phyloP scores from a whole-genome alignment of 2,113 vertebrate species.

The Rissa tridactyla region DNA sequence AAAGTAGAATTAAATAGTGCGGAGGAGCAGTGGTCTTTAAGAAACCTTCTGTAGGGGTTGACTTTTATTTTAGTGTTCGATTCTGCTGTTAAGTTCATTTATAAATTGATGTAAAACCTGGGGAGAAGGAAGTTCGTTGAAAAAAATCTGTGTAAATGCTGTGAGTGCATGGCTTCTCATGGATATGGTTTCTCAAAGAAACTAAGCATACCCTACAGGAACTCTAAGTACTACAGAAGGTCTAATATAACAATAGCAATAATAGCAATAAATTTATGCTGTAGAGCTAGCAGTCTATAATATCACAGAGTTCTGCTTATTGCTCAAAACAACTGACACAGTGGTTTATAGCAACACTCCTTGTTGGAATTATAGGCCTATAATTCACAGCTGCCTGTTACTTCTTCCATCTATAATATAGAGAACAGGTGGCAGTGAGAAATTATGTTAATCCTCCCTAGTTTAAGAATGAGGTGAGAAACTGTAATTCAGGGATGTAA shows the following conservation, averaged over 20 bases:
- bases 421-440: slow-evolving; percentile 39
- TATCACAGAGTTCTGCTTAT: neutral
- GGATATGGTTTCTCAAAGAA: neutral
- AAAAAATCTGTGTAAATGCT: neutral
- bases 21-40: neutral
- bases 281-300: neutral
- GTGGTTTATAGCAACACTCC: slow-evolving; percentile 10
- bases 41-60: neutral
- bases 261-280: neutral
- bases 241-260: neutral
- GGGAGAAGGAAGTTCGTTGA: neutral
- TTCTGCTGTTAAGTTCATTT: neutral
- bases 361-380: slow-evolving; percentile 28
- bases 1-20: neutral
- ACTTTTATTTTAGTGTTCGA: neutral
- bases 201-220: neutral
- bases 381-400: slow-evolving; percentile 53
- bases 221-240: neutral
- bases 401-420: slow-evolving; percentile 28
- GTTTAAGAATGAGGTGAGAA: slow-evolving; percentile 28
- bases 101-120: neutral
- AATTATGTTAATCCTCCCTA: slow-evolving; percentile 22
- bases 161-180: neutral
- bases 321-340: neutral
- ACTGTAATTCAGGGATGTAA: neutral